A percentile compares a stretch with the other conserved stretches of the same genome.
Evolutionary conservation across 2,113 vertebrate species (phyloP).

Genomic region (Calyptomena viridis): DNA sequence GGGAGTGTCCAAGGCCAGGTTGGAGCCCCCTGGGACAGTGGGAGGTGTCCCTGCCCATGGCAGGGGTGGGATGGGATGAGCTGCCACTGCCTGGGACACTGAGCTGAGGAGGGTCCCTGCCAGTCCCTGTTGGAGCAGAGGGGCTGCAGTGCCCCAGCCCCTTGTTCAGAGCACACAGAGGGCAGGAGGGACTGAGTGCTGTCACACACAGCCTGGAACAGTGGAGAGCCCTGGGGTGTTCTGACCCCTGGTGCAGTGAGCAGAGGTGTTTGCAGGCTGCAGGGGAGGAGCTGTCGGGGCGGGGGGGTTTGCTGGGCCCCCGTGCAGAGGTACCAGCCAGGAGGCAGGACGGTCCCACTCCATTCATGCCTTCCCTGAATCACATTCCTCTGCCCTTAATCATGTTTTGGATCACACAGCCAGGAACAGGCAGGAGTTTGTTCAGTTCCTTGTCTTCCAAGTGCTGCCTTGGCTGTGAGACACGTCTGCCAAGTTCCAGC

Average conservation of each 20-base stretch:
- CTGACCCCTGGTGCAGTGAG: fast-evolving
- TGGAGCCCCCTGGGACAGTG: not conserved
- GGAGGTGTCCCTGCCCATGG: not conserved
- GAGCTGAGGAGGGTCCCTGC: fast-evolving
- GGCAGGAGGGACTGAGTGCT: not conserved
- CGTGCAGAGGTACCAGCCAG: not conserved
- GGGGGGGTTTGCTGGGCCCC: not conserved
- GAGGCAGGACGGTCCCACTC: not conserved
- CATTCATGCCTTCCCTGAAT: conserved; percentile 29
- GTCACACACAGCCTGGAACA: fast-evolving
- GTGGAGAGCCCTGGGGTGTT: not conserved
- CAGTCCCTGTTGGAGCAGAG: not conserved
- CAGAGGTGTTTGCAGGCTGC: not conserved
- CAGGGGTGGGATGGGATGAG: fast-evolving
- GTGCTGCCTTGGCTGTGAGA: not conserved
- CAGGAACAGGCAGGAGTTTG: not conserved
- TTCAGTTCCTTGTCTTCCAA: not conserved
- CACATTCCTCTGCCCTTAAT: not conserved
- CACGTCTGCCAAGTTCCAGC: not conserved
- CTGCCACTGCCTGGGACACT: not conserved
- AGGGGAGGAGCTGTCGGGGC: not conserved
- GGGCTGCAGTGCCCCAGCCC: not conserved
- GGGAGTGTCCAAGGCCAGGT: not conserved
- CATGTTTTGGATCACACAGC: not conserved
- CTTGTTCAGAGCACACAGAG: no score